Base-by-base conservation (phyloP, 1,140 invertebrate genomes). In the Coenobita brevimanus region DNA sequence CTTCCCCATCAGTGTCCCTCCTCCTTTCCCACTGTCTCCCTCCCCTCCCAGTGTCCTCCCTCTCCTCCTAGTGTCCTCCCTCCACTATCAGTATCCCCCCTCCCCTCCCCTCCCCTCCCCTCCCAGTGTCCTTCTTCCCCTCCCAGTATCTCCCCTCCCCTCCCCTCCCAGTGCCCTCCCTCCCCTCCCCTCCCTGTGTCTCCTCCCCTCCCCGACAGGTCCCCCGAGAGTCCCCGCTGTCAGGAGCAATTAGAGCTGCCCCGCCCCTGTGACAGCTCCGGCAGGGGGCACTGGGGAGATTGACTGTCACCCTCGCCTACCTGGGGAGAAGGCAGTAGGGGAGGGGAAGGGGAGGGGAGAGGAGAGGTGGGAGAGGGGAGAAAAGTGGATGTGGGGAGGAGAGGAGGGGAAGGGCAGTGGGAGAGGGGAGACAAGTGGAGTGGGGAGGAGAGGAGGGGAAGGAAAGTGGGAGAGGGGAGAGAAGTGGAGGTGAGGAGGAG, bases 241-340 rank as follows among this genome's bases (percentile, higher is more conserved):
- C 73, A 46, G 41, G 73, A 50, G 17, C 73, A 76, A 76, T 76
- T 76, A 76, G 62, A 54, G 10, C 30, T 38, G 57, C 62, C 38
- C 82, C 50, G 50, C 82, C 62, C 46, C 30, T 33, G 41, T 76
- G 73, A 76, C 73, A 76, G 73, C 17, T n/a, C 21, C 73, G 41
- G 36, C 15, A 41, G 73, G 73, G 73, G 41, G 41, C 73, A 24
- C 15, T 43, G 41, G 73, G 46, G 73, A 76, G 73, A 76, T 76
- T 76, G 73, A 76, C 41, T 76, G 73, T 76, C 73, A 76, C 73
- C 73, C 73, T 24, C 38, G 46, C 46, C 36, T 76, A 76, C 73
- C 73, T 76, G 41, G 4, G 3, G 60, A 27, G 17, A 3, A 3
- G 60, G 21, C 27, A 27, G 4, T 3, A 62, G 3, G 50, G 50